A percentile compares a stretch with the other conserved stretches of the same genome.
phyloP scores from a whole-genome alignment of 2,888 invertebrate species.

The Poecilobothrus nobilitatus region DNA sequence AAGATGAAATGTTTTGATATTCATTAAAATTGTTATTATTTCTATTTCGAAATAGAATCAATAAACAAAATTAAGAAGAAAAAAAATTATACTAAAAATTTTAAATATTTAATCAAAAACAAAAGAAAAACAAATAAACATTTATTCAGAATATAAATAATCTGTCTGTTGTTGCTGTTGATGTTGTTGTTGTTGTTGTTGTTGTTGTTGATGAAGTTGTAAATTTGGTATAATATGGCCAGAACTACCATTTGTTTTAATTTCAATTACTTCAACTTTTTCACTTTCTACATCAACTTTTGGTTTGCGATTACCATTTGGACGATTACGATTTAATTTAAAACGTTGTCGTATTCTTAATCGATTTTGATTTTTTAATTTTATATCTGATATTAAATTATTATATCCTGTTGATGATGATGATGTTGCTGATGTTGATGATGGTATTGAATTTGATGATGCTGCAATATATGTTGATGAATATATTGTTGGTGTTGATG shows the following conservation, averaged over 20 bases:
- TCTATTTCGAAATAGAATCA: too few species aligned
- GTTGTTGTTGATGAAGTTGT: background rate
- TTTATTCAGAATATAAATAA: background rate
- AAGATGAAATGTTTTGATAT: too few species aligned
- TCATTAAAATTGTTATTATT: too few species aligned
- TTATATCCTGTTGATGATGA: slow-evolving; percentile 14
- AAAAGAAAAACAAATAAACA: too few species aligned
- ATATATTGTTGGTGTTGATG: slow-evolving; percentile 21
- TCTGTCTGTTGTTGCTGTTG: slow-evolving; percentile 14
- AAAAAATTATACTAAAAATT: too few species aligned
- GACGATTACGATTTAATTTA: slow-evolving; percentile 24
- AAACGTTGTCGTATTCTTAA: background rate
- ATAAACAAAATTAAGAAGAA: too few species aligned
- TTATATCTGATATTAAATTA: background rate
- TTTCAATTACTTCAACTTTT: slow-evolving; percentile 44
- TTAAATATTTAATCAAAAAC: too few species aligned
- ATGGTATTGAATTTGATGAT: slow-evolving; percentile 18
- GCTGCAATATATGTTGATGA: slow-evolving; percentile 27
- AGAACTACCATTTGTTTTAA: slow-evolving; percentile 40
- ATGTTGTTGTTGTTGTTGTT: background rate
- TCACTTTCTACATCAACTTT: slow-evolving; percentile 36
- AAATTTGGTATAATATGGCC: slow-evolving; percentile 36
- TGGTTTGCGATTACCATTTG: slow-evolving; percentile 24
- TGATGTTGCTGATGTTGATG: slow-evolving; percentile 14
- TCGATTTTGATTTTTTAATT: background rate